Evolutionary conservation across 2,888 invertebrate genomes (phyloP), one percentile per base, ranked within the genome.

Genomic region (Catocala sponsa): DNA sequence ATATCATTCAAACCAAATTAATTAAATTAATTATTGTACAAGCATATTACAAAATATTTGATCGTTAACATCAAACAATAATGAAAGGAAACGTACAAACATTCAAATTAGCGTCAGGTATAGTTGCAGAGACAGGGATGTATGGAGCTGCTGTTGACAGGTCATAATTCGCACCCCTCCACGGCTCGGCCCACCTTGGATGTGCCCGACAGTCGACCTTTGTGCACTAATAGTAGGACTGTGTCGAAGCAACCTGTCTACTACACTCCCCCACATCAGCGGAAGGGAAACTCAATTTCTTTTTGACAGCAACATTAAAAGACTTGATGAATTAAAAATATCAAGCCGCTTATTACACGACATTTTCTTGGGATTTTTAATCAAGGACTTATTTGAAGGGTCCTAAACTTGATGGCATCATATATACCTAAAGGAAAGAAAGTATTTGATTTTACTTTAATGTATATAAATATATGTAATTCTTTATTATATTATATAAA

Each of bases 171-270:
- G 85, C 88, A 79, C 87, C 87, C 87, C 87, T 82, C 78, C 78
- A 78, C 76, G 60, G 48, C 61, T 66, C 64, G 61, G 59, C 59
- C 64, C 65, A 52, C 54, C 55, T 58, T 54, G 66, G 73, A 76
- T 87, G 90, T 81, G 67, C 70, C 66, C 83, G 92, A 92, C 92
- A 90, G 87, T 78, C 85, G 79, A 89, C 87, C 91, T 93, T 92
- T 92, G 91, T 92, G 83, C 82, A 86, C 84, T 90, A 91, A 91
- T 91, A 89, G 85, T 85, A 88, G 82, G 81, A 80, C 77, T 77
- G 80, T 83, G 82, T 82, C 83, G 85, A 82, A 80, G 78, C 76
- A 80, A 82, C 83, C 87, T 89, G 91, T 83, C 84, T 64, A 43
- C 68, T 79, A 81, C 90, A 87, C 83, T 72, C 85, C 79, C 84